Conservation (phyloP, 2,888 invertebrate genomes). For the Lamellibrachia columna region DNA sequence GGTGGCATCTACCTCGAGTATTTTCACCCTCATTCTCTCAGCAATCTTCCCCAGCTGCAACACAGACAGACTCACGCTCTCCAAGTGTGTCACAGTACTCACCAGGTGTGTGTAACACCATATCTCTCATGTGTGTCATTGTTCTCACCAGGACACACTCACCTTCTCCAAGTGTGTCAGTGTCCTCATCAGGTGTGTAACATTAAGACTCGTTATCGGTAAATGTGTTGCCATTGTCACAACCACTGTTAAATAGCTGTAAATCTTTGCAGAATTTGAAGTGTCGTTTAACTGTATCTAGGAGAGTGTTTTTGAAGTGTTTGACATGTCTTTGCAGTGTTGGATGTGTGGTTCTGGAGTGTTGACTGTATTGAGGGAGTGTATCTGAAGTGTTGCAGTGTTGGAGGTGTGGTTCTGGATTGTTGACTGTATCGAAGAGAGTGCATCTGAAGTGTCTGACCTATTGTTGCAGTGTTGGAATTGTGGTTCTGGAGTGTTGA, state of each 20-base stretch:
- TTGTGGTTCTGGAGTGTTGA: not conserved
- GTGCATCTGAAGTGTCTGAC: too few species aligned
- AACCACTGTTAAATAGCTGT: too few species aligned
- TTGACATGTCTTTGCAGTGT: slow-evolving; percentile 50
- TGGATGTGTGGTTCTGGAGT: slow-evolving; percentile 68
- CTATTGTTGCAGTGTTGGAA: not conserved
- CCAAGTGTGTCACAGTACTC: slow-evolving; percentile 82
- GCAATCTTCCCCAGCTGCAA: slow-evolving; percentile 85
- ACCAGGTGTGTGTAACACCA: slow-evolving; percentile 54
- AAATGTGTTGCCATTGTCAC: too few species aligned
- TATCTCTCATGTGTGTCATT: not conserved
- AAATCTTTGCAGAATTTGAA: not conserved
- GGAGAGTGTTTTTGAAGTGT: not conserved
- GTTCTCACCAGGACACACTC: not conserved
- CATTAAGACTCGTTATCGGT: not conserved
- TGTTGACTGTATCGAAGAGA: too few species aligned
- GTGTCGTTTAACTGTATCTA: not conserved
- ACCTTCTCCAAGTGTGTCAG: not conserved
- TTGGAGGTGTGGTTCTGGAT: too few species aligned
- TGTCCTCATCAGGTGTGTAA: not conserved
- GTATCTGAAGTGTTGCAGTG: too few species aligned
- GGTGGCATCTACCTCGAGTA: slow-evolving; percentile 86
- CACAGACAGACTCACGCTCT: slow-evolving; percentile 84
- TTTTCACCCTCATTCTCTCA: slow-evolving; percentile 88
- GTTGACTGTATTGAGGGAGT: too few species aligned